Evolutionary conservation across 2,113 vertebrate genomes (phyloP), one percentile per base, ranked within the genome.

Genomic region (Pogonocichla stellata): DNA sequence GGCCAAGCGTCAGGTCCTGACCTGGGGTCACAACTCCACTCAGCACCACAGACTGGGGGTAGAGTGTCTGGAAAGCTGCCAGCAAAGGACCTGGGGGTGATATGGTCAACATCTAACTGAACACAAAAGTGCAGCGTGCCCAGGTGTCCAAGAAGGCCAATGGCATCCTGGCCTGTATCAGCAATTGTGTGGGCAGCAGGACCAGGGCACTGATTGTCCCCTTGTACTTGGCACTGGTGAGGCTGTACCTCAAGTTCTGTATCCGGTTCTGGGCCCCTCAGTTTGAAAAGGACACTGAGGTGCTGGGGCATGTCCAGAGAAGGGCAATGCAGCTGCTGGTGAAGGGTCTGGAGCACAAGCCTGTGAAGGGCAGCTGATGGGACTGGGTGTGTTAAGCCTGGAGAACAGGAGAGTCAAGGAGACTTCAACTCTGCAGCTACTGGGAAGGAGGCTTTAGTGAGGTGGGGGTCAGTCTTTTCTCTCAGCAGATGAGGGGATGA

Each of bases 181-280:
- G 9, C 9, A 65, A 19, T 1, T 26, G 5, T 3, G 28, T 31
- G 73, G 14, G 16, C 43, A 26, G 45, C 28, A 45, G 36, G 29
- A 38, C 4, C 14, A 45, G 29, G 15, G 20, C 20, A 51, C 4
- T 0, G 19, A 71, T 2, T 7, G 40, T 14, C 0, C 5, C 50
- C 7, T 6, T 45, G 28, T 36, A 11, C 14, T 12, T 0, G 0
- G 20, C 18, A 51, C 53, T 43, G 48, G 14, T 58, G 19, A 80
- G 34, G 25, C 6, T 0, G 0, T 34, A 29, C 26, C 14, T 6
- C 0, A 0, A 43, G 12, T 50, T 7, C 8, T 42, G 2, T n/a
- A 15, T 8, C 16, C n/a, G 16, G 14, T 36, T 67, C 28, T 48
- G 22, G 22, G 8, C 6, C 19, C 12, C 28, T 45, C n/a, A 24